Base-by-base conservation (phyloP, 1,140 invertebrate species). In the Varroa destructor region DNA sequence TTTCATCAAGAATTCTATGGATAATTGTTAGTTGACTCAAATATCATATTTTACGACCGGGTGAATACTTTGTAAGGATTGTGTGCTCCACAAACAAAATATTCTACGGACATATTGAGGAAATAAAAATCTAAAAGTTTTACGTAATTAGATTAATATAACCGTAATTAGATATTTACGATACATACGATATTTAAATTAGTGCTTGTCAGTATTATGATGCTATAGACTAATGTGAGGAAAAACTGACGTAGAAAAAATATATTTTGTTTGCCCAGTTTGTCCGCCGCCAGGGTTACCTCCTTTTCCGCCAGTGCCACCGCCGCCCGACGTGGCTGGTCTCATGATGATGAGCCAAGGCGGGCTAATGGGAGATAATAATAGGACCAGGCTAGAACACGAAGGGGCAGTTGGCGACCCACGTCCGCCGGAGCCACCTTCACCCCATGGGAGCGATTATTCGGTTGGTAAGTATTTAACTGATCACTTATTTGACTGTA, bases 381-480 rank as follows among this genome's bases (percentile, higher is more conserved):
- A 51, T 51, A 3, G 46, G 8, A 51, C 4, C 8, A 5, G 46
- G 3, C 46, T 51, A 5, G 46, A 51, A 51, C 46, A 3, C 4
- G 46, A 51, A 51, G 8, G 46, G 3, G 46, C 46, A 51, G 46
- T 8, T 51, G 8, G 3, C 46, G 46, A 67, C 36, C 8, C 46
- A 37, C 40, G 46, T 40, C 61, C 61, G 5, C 61, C 61, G 36
- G 61, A 67, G 37, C 61, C 61, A 5, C 61, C 61, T 12, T 67
- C 61, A 67, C 61, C 61, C 12, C 61, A 67, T 46, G 61, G 61
- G 36, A 67, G 61, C 37, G 61, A 67, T 14, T 67, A 67, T 37
- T 67, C 61, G 12, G 61, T 67, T 67, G 61, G 61, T 67, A 12
- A 67, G 61, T 58, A 58, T 37, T 58, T 12, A 12, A 12, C 10